Evolutionary conservation across 1,140 invertebrate genomes (phyloP).

Genomic region (Ctenoplectra terminalis): DNA sequence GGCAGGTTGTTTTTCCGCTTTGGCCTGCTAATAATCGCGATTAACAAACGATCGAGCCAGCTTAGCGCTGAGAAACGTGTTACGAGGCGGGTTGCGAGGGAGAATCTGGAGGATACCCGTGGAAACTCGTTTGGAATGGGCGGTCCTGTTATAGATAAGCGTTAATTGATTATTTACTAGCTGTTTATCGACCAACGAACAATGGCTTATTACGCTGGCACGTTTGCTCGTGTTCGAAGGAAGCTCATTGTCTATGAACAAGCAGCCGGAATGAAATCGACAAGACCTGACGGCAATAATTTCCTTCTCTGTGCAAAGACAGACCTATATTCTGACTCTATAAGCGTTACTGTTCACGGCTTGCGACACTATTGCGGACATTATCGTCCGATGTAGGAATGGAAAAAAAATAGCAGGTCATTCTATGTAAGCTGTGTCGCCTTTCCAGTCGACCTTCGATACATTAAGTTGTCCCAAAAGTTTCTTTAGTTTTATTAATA

Average conservation of each 20-base stretch:
- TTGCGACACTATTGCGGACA: no score
- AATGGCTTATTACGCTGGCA: constrained; percentile 26
- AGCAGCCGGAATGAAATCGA: background rate
- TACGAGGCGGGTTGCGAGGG: background rate
- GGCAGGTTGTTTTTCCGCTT: background rate
- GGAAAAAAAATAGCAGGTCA: background rate
- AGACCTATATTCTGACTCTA: background rate
- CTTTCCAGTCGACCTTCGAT: no score
- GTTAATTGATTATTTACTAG: constrained; percentile 51
- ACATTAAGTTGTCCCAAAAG: no score
- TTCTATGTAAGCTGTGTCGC: no score
- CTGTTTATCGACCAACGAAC: constrained; percentile 31
- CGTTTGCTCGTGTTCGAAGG: background rate
- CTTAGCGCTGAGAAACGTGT: background rate
- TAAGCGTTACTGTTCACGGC: no score
- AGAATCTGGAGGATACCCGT: background rate
- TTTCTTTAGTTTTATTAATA: no score
- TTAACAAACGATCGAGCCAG: background rate
- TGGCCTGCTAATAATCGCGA: background rate
- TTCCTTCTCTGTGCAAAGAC: background rate
- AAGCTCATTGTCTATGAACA: constrained; percentile 7
- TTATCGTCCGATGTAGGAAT: background rate
- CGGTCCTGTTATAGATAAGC: constrained; percentile 32
- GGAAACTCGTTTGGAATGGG: background rate
- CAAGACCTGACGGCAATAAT: background rate